Conservation (phyloP, 2,113 vertebrate species). For the Illadopsis cleaveri region DNA sequence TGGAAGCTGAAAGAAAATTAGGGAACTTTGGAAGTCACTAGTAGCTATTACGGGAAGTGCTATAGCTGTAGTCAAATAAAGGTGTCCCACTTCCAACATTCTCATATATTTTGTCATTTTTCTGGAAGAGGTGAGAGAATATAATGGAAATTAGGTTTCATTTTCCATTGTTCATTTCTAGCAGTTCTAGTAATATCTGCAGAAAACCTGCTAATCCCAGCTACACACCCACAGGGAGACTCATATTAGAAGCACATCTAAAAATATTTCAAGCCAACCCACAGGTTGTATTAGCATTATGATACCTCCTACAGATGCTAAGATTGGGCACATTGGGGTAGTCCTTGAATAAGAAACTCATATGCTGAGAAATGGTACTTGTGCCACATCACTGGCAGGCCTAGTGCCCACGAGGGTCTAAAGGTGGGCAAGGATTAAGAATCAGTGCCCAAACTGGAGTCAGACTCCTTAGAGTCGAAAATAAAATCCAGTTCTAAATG, state of each 20-base stretch:
- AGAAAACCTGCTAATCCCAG: neutral
- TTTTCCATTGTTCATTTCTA: constrained; percentile 13
- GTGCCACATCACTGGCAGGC: neutral
- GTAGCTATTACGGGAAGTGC: neutral
- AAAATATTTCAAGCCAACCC: neutral
- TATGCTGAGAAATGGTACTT: neutral
- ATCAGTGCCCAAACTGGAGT: neutral
- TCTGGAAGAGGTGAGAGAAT: neutral
- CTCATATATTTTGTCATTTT: neutral
- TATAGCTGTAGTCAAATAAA: neutral
- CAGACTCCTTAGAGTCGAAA: neutral
- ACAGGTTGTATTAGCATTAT: neutral
- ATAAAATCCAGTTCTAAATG: neutral
- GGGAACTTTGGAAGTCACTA: neutral
- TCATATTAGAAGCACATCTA: neutral
- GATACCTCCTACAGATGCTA: neutral
- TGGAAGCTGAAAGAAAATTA: neutral
- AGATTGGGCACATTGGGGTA: neutral
- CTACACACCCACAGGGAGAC: neutral
- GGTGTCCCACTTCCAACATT: neutral
- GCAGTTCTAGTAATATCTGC: neutral
- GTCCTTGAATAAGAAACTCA: neutral
- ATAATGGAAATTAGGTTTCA: neutral
- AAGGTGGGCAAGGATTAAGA: neutral
- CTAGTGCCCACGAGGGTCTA: neutral